These are phyloP conservation scores for Loriculus beryllinus DNA, from an alignment of 2,797 vertebrate genomes.

Conservation along the genomic window DNA sequence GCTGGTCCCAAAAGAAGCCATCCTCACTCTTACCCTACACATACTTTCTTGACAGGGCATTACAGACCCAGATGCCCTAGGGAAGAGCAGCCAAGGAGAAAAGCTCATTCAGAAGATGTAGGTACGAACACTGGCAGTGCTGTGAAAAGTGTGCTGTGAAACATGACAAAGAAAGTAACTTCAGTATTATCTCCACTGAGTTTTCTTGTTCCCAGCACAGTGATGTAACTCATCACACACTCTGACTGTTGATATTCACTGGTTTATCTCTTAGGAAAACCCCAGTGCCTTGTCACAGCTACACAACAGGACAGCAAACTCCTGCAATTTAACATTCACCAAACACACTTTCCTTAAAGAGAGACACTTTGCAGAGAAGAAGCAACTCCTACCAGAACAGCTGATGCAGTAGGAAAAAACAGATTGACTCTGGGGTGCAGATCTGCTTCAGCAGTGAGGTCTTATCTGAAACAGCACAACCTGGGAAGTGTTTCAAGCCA, in stretches of 20 bases:
- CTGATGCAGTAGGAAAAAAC: background rate
- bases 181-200: background rate
- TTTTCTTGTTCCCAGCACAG: background rate
- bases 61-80: background rate
- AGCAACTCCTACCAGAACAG: background rate
- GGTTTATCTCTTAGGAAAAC: background rate
- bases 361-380: background rate
- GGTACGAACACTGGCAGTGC: background rate
- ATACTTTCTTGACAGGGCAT: rapidly evolving
- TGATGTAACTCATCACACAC: background rate
- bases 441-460: background rate
- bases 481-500: background rate
- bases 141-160: background rate
- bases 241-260: background rate
- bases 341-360: background rate
- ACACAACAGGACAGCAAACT: background rate
- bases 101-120: background rate
- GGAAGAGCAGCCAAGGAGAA: background rate
- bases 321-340: background rate
- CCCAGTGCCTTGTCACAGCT: background rate
- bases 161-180: background rate
- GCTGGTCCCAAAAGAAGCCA: background rate
- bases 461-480: background rate
- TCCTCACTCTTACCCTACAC: background rate
- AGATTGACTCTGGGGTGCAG: background rate